Evolutionary conservation across 2,888 invertebrate species (phyloP).

Genomic region (Hyposoter dolosus): DNA sequence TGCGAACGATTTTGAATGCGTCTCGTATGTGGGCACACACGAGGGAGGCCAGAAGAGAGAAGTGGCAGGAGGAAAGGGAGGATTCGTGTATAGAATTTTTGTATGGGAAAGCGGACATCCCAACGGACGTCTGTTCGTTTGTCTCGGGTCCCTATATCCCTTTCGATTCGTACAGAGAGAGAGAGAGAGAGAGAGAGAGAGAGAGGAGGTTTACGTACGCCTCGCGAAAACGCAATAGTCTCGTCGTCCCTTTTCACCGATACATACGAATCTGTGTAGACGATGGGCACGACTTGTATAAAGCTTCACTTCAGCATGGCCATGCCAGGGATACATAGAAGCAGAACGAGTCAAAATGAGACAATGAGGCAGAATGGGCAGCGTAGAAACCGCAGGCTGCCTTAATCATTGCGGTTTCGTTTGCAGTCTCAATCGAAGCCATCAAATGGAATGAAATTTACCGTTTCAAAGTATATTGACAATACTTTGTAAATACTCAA

Average conservation of each 20-base stretch:
- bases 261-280: background rate
- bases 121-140: slow-evolving; percentile 50
- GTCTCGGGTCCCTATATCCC: slow-evolving; percentile 43
- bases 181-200: slow-evolving; percentile 5
- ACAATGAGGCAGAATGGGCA: background rate
- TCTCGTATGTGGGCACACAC: background rate
- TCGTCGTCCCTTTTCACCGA: slow-evolving; percentile 17
- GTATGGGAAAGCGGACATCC: slow-evolving; percentile 40
- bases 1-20: slow-evolving; percentile 50
- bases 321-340: background rate
- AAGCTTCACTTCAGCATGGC: slow-evolving; percentile 16
- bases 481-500: background rate
- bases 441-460: background rate
- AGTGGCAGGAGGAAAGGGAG: background rate
- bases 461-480: no score
- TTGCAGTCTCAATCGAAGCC: background rate
- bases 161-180: slow-evolving; percentile 39
- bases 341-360: background rate
- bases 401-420: background rate
- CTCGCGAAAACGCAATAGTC: slow-evolving; percentile 59
- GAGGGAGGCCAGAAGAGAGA: background rate
- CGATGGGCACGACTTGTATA: slow-evolving; percentile 5
- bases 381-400: background rate
- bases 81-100: slow-evolving; percentile 1
- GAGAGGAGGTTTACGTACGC: slow-evolving; percentile 38